A percentile compares a stretch with the other conserved stretches of the same genome.
Conservation (phyloP, 23 tunicate genomes). For the Halocynthia aurantium region DNA sequence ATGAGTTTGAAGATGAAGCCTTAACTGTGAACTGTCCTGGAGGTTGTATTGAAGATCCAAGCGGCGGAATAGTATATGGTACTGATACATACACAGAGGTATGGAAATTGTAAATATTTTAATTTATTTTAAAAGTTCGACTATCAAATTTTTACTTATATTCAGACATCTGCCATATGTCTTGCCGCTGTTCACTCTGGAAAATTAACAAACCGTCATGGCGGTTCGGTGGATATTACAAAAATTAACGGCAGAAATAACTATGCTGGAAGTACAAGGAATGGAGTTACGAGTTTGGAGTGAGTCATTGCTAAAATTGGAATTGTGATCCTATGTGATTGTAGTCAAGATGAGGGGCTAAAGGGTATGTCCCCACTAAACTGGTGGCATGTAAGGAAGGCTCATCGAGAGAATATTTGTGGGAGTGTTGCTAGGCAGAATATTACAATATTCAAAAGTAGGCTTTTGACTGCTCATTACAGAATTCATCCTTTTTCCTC, state of each 20-base stretch:
- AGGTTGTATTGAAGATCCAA: constrained; percentile 72
- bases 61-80: constrained; percentile 60
- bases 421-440: too few relatives aligned
- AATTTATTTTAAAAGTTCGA: neutral
- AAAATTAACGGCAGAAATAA: constrained; percentile 39
- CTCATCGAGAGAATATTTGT: too few relatives aligned
- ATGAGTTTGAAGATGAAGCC: constrained; percentile 29
- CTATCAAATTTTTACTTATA: neutral
- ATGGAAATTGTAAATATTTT: neutral
- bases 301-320: constrained; percentile 1
- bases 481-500: too few relatives aligned
- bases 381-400: too few relatives aligned
- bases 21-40: constrained; percentile 70
- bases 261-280: constrained; percentile 44
- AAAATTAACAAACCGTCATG: constrained; percentile 46
- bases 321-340: too few relatives aligned
- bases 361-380: too few relatives aligned
- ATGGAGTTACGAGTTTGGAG: constrained; percentile 34
- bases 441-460: too few relatives aligned
- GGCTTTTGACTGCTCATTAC: too few relatives aligned
- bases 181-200: constrained; percentile 94
- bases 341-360: too few relatives aligned
- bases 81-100: constrained; percentile 72
- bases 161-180: constrained; percentile 78
- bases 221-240: constrained; percentile 50